Evolutionary conservation across 2,797 vertebrate species (phyloP), one percentile per base, ranked within the genome.

Genomic region (Rhynchonycteris naso): DNA sequence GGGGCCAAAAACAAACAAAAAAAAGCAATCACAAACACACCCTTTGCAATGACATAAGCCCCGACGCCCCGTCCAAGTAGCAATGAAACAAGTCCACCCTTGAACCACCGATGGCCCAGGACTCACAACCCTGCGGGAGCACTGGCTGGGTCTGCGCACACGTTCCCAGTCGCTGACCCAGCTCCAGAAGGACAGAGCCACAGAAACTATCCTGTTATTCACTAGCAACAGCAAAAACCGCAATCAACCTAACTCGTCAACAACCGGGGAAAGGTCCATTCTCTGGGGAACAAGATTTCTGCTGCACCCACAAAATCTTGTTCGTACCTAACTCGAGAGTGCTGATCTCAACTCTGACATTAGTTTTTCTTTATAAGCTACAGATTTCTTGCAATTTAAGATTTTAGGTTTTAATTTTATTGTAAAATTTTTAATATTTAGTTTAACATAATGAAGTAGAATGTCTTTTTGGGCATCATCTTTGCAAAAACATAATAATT

Each of bases 141-240:
- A 43, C 38, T 43, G 38, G 38, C 38, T 7, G 7, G n/a, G 26
- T 5, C 71, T 35, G 22, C 24, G 50, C 61, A 65, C 18, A 28
- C 10, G 14, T 12, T 66, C 72, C 13, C 2, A 56, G 5, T 38
- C 30, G 50, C 18, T 47, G 22, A 81, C 30, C 80, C 61, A 33
- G 66, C 18, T 59, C 26, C 30, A n/a, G 35, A 90, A 61, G 35
- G 54, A 95, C 86, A 79, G n/a, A 74, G 26, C 28, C 47, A 72
- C 9, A 50, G 43, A 90, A 76, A 63, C 63, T 72, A 43, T 16
- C 52, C 47, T 61, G 5, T 35, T 92, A 92, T 52, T 54, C 88
- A 95, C n/a, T 30, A 88, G 33, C 43, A 90, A 93, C 14, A 88
- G 58, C 13, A 71, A 87, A 85, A 85, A n/a, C 4, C n/a, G 76